Conservation (phyloP, 2,888 invertebrate genomes). For the Drosophila prostipennis region DNA sequence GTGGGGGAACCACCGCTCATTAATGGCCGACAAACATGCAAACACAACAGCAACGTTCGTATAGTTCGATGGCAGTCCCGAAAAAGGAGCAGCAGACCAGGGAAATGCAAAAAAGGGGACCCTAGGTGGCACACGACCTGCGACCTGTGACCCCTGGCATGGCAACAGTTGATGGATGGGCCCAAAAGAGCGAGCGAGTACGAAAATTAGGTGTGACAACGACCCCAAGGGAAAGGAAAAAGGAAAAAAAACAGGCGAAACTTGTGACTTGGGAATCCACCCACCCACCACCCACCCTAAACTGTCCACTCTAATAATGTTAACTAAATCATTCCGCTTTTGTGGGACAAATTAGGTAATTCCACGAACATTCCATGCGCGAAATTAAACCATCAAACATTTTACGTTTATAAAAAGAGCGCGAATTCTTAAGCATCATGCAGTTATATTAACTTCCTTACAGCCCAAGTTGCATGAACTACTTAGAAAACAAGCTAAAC, state of each 20-base stretch:
- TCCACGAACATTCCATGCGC: not conserved
- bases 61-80: conserved; percentile 26
- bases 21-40: conserved; percentile 64
- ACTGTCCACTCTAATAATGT: conserved; percentile 21
- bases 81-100: conserved; percentile 2
- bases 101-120: not conserved
- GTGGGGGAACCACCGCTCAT: conserved; percentile 52
- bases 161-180: conserved; percentile 45
- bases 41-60: conserved; percentile 39
- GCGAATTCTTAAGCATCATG: not conserved
- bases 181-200: not conserved
- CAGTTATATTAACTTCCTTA: no score
- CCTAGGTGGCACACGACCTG: conserved; percentile 14
- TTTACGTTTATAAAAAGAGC: not conserved
- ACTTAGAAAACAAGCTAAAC: not conserved
- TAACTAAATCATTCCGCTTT: conserved; percentile 9
- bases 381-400: no score
- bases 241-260: not conserved
- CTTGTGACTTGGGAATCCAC: not conserved
- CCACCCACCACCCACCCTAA: not conserved
- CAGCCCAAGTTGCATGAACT: conserved; percentile 4
- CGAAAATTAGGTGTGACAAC: conserved; percentile 33
- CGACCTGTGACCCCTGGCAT: conserved; percentile 28
- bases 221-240: conserved; percentile 1
- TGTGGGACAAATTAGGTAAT: conserved; percentile 19